Evolutionary conservation across 2,888 invertebrate genomes (phyloP), one percentile per base, ranked within the genome.

Genomic region (Mylabris sibirica): DNA sequence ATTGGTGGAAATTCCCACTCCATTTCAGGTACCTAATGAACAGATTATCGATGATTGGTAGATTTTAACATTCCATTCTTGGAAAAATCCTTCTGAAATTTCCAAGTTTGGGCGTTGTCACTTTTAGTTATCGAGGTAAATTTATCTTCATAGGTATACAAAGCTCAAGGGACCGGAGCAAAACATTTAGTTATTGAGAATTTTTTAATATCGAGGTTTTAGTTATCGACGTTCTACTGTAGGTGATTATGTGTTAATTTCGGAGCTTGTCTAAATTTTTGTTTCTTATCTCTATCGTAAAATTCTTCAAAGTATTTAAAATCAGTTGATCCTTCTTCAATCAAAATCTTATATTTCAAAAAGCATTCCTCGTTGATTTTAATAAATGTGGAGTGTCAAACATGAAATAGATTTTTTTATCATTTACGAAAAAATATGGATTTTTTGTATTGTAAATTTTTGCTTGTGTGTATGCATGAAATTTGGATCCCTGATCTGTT

Each of bases 361-460:
- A 65, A 64, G 68, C 74, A 67, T 75, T 75, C 60, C 72, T 69
- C 3, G 65, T 72, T 0, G 73, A 72, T 69, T 76, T 78, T 24
- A 76, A 35, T 26, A 76, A 53, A 65, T 75, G 75, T 30, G 74
- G 75, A 17, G 71, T 61, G 61, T 77, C 77, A 69, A 76, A 76
- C 9, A 76, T 65, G 70, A 74, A 75, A 64, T 68, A 63, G 60
- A 76, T 35, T 68, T 74, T 69, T 24, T 66, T 59, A 26, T 70
- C 53, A 22, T 67, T 69, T 49, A 69, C 26, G 65, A 62, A 60
- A 74, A 77, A 76, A 59, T 62, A 66, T n/a, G 74, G 66, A 20
- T 66, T 41, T 17, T 72, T 63, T 24, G 68, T 34, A 34, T 65
- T 65, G 9, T 73, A 60, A 22, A 63, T 60, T 38, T 74, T 72